Percentiles rank a stretch among this genome's conserved stretches.
Conservation (phyloP, 2,113 vertebrate genomes). For the Hippocampus mohnikei region DNA sequence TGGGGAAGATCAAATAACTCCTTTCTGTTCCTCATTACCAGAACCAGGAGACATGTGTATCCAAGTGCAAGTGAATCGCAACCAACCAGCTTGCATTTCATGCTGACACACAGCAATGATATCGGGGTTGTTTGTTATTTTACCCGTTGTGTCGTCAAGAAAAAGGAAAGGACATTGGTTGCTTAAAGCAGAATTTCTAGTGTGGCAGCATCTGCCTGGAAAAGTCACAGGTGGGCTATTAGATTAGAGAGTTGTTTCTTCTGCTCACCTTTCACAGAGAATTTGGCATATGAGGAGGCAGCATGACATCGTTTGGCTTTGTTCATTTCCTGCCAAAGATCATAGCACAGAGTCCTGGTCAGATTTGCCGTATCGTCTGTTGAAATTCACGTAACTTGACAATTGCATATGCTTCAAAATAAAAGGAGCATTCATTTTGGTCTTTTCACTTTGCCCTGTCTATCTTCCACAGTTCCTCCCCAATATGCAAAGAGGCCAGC, state of each 20-base stretch:
- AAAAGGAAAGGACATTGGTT: conserved; percentile 1
- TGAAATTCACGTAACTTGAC: conserved; percentile 8
- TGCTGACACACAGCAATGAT: conserved; percentile 4
- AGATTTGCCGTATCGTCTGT: conserved; percentile 22
- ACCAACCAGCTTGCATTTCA: background rate
- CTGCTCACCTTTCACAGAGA: conserved; percentile 10
- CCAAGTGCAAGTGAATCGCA: conserved; percentile 14
- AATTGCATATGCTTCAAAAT: background rate
- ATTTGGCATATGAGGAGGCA: conserved; percentile 25
- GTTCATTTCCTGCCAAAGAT: conserved; percentile 22
- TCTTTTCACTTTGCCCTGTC: background rate
- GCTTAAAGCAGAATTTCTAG: background rate
- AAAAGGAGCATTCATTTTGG: background rate
- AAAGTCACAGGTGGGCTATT: conserved; percentile 8
- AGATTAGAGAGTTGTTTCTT: conserved; percentile 7
- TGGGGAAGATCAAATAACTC: conserved; percentile 64
- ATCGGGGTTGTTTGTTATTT: conserved; percentile 7
- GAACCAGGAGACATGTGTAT: conserved; percentile 26
- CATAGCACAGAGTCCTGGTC: background rate
- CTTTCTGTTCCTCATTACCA: conserved; percentile 59
- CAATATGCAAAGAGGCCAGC: conserved; percentile 81
- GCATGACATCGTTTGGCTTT: conserved; percentile 15
- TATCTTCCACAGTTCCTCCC: conserved; percentile 76
- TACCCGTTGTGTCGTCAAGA: conserved; percentile 2
- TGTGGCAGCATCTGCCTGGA: conserved; percentile 4